Evolutionary conservation across 2,888 invertebrate genomes (phyloP), one percentile per base, ranked within the genome.

Genomic region (Drosophila nigricruria): DNA sequence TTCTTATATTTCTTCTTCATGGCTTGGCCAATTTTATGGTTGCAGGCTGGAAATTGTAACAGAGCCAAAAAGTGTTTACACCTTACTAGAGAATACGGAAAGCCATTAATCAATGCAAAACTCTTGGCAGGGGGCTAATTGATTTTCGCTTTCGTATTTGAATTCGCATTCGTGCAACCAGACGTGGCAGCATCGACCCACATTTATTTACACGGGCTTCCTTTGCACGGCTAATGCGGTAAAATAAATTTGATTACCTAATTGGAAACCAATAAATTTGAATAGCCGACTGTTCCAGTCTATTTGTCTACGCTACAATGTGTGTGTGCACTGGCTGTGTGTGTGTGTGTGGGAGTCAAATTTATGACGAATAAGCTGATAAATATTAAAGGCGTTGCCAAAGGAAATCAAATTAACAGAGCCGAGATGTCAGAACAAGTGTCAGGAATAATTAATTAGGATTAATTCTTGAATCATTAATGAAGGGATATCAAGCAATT

Each of bases 1-100:
- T 97, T 95, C 86, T 96, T 96, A 91, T 97, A 97, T 89, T 97
- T 97, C 90, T 97, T 97, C 83, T 97, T 96, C 95, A 97, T 95
- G 30, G 97, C 96, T 93, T 96, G 96, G 1, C 97, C 97, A 83
- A 97, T 97, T 93, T 96, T 95, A 78, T 95, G 95, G 14, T 96
- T 96, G 52, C 96, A 95, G 65, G 95, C 95, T 96, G 75, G 14
- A 88, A 81, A 86, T 76, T 79, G 69, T 77, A 61, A 53, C 47
- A 63, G 49, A 49, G 36, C 49, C 56, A 54, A 63, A 75, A 69
- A 42, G 61, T 67, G 64, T 75, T 82, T 60, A 77, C 57, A 60
- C 52, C 62, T 47, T 34, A 12, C 45, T 16, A 58, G 14, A 25
- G 53, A n/a, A 47, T 64, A 71, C 47, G 63, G 49, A 65, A 65